Conservation (phyloP, 2,113 vertebrate genomes). For the Chaetorhynchus papuensis region DNA sequence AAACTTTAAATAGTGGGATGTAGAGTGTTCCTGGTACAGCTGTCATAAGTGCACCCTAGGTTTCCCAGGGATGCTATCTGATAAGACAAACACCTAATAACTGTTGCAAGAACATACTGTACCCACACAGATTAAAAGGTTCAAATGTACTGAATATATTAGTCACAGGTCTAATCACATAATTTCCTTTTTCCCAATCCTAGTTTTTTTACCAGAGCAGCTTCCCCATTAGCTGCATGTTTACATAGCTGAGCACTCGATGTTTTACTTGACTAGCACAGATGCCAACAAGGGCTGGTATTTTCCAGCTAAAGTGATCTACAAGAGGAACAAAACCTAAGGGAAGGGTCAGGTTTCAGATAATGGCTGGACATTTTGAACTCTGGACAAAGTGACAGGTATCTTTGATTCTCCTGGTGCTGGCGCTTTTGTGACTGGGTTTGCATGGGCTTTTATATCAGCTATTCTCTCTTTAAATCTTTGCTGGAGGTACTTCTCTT, state of each 20-base stretch:
- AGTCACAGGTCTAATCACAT: not conserved
- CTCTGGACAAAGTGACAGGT: slow-evolving; percentile 92
- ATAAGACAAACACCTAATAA: not conserved
- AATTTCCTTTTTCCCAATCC: not conserved
- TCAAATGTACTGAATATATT: not conserved
- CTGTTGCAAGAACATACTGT: not conserved
- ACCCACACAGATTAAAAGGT: not conserved
- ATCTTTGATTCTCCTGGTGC: slow-evolving; percentile 88
- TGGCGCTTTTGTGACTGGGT: slow-evolving; percentile 85
- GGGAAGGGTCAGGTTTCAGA: slow-evolving; percentile 80
- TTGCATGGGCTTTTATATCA: slow-evolving; percentile 82
- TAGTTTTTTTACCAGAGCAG: not conserved
- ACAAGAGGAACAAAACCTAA: slow-evolving; percentile 23
- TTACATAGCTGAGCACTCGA: not conserved
- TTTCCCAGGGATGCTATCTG: not conserved
- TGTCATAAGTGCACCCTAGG: not conserved
- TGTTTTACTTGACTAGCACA: not conserved
- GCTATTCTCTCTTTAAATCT: slow-evolving; percentile 92
- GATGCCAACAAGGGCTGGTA: slow-evolving; percentile 60
- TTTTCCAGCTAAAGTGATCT: slow-evolving; percentile 32
- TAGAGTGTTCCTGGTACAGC: not conserved
- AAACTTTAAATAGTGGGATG: not conserved
- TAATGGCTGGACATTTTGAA: slow-evolving; percentile 90
- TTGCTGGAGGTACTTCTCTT: slow-evolving; percentile 89
- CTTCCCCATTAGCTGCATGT: not conserved